phyloP scores from a whole-genome alignment of 2,888 invertebrate genomes.

The Nipponacmea schrenckii region DNA sequence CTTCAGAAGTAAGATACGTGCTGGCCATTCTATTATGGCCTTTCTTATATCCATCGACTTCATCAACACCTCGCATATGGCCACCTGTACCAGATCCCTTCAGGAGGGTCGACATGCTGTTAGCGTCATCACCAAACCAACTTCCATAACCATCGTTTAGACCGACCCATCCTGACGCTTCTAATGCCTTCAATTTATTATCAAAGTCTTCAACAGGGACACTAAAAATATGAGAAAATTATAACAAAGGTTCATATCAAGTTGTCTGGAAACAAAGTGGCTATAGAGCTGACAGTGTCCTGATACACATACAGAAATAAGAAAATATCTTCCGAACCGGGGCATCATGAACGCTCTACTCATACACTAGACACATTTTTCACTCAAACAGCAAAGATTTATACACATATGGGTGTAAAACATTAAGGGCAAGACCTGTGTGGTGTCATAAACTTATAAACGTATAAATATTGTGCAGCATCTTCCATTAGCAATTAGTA shows the following conservation, averaged over 20 bases:
- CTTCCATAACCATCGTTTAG: not conserved
- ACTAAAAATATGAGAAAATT: not conserved
- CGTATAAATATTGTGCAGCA: too few relatives aligned
- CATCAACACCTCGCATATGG: not conserved
- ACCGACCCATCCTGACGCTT: not conserved
- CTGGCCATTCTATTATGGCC: not conserved
- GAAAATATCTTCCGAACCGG: too few relatives aligned
- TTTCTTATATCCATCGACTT: not conserved
- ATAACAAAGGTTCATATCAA: too few relatives aligned
- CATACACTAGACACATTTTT: not conserved
- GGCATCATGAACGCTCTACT: too few relatives aligned
- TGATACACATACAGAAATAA: too few relatives aligned
- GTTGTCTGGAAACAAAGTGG: too few relatives aligned
- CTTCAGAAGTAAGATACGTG: not conserved
- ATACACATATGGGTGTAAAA: too few relatives aligned
- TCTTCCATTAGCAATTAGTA: too few relatives aligned
- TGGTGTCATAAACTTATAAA: too few relatives aligned
- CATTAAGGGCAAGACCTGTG: too few relatives aligned
- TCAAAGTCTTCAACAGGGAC: not conserved
- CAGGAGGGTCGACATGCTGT: not conserved
- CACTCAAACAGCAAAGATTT: not conserved
- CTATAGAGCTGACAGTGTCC: too few relatives aligned
- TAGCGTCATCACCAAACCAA: slow-evolving; percentile 5
- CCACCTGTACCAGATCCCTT: not conserved
- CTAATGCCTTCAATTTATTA: not conserved